phyloP scores from a whole-genome alignment of 2,797 vertebrate species.

The Sphenopsis melanotis region DNA sequence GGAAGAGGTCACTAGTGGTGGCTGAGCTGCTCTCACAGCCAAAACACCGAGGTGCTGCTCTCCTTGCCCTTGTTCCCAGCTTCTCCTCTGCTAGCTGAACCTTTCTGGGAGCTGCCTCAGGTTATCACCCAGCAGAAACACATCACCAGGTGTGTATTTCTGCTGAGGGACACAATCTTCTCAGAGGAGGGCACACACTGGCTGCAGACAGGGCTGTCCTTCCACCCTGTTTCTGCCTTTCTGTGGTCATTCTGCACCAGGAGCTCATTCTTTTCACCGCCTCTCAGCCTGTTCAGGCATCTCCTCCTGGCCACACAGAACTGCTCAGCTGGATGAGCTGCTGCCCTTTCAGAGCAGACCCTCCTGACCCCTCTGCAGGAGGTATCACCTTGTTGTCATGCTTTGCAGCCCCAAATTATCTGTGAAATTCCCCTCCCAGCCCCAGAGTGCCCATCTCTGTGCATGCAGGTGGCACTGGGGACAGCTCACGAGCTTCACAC shows the following conservation, averaged over 20 bases:
- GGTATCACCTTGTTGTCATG: accelerated
- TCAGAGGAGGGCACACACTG: not conserved
- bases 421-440: not conserved
- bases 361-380: not conserved
- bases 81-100: not conserved
- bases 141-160: not conserved
- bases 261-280: not conserved
- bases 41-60: accelerated
- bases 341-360: not conserved
- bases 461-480: not conserved
- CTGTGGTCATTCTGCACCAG: not conserved
- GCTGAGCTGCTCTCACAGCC: not conserved
- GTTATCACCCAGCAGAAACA: not conserved
- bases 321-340: not conserved
- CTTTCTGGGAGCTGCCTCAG: not conserved
- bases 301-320: not conserved
- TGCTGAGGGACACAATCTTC: not conserved
- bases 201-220: not conserved
- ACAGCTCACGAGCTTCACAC: not conserved
- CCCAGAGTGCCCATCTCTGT: not conserved
- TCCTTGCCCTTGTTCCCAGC: not conserved
- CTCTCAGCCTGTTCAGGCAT: not conserved
- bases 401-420: not conserved
- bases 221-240: not conserved
- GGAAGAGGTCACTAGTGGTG: accelerated